Evolutionary conservation across 2,888 invertebrate genomes (phyloP).

Genomic region (Athrips mouffetella): DNA sequence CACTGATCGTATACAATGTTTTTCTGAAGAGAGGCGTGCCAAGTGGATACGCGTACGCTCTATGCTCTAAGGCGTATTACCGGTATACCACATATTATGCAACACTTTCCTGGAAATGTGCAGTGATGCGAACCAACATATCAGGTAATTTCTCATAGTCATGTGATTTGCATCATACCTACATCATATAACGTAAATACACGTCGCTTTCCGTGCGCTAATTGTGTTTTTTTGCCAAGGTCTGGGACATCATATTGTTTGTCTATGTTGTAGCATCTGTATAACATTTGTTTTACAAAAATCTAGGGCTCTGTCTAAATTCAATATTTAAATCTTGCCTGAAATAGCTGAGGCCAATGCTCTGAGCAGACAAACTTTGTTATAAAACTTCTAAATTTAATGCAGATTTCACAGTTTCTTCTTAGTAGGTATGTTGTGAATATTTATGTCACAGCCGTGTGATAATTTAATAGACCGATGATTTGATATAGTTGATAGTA

Average conservation of each 20-base stretch:
- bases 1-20: conserved; percentile 50
- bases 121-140: neutral
- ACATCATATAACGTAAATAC: conserved; percentile 33
- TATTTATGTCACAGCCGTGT: no score
- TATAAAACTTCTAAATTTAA: neutral
- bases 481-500: no score
- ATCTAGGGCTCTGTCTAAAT: conserved; percentile 41
- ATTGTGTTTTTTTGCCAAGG: conserved; percentile 74
- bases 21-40: conserved; percentile 48
- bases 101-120: conserved; percentile 22
- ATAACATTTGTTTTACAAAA: conserved; percentile 25
- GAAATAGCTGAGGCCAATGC: conserved; percentile 22
- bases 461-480: no score
- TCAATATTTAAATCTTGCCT: conserved; percentile 22
- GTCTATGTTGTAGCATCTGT: conserved; percentile 31
- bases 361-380: conserved; percentile 3
- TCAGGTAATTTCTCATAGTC: conserved; percentile 30
- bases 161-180: conserved; percentile 33
- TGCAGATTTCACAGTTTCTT: no score
- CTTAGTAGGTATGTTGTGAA: no score
- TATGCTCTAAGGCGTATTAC: conserved; percentile 46
- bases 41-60: conserved; percentile 39
- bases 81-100: conserved; percentile 37
- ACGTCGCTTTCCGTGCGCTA: conserved; percentile 36
- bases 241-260: conserved; percentile 60